Percentiles rank a stretch among this genome's conserved stretches.
These are phyloP conservation scores for Hassar affinis DNA, from an alignment of 2,113 vertebrate genomes.

Conservation along the genomic window DNA sequence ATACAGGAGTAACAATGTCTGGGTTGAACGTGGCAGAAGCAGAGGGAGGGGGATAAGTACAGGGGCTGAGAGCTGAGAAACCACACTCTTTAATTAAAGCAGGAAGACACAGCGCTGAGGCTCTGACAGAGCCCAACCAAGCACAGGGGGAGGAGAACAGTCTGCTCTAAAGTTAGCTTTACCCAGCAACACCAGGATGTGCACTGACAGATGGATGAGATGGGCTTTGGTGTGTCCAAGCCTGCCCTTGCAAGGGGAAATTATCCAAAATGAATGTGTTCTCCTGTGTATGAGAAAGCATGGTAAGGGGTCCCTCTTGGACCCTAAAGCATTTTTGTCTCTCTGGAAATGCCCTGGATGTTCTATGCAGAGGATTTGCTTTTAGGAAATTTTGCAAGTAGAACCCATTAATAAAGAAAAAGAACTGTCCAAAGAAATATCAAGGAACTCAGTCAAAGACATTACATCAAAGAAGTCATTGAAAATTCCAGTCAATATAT, in stretches of 20 bases:
- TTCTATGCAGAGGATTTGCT: background rate
- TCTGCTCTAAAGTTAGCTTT: slow-evolving; percentile 40
- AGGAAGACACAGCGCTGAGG: slow-evolving; percentile 69
- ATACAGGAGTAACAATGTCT: slow-evolving; percentile 17
- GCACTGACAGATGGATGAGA: slow-evolving; percentile 22
- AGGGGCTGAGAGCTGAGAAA: slow-evolving; percentile 61
- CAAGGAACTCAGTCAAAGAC: background rate
- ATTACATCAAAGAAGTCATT: background rate
- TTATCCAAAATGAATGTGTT: background rate
- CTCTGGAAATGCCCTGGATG: background rate
- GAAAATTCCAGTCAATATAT: background rate
- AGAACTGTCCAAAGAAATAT: background rate
- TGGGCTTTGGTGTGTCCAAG: slow-evolving; percentile 11
- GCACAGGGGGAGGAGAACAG: slow-evolving; percentile 44
- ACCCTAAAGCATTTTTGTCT: background rate
- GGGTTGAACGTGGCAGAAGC: slow-evolving; percentile 44
- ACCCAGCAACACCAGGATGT: slow-evolving; percentile 27
- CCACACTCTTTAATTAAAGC: slow-evolving; percentile 73
- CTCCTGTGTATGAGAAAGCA: background rate
- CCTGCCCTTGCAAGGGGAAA: slow-evolving; percentile 25
- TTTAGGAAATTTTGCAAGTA: background rate
- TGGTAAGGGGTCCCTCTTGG: background rate
- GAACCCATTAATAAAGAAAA: background rate
- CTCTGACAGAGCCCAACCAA: slow-evolving; percentile 59
- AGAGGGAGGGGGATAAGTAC: slow-evolving; percentile 65